Percentiles rank a stretch among this genome's conserved stretches.
Conservation (phyloP, 2,888 invertebrate species). For the Parnassius smintheus region DNA sequence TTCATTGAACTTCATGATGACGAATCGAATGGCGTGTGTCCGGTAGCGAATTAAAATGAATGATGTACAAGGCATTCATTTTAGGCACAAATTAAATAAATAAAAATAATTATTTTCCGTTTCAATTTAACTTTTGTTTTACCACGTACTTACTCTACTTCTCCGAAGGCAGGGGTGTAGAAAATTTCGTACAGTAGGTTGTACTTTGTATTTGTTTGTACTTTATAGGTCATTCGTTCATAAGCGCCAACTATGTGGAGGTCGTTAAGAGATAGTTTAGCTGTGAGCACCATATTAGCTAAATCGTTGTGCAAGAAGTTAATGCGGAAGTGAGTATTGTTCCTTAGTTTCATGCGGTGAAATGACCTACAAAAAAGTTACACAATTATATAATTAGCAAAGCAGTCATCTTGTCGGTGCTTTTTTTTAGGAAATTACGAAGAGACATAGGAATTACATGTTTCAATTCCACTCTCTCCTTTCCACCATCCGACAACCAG, state of each 20-base stretch:
- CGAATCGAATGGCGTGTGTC: too few relatives aligned
- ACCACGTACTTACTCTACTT: slow-evolving; percentile 52
- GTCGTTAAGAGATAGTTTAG: slow-evolving; percentile 50
- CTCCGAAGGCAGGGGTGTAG: slow-evolving; percentile 55
- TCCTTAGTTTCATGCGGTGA: slow-evolving; percentile 66
- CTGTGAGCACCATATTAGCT: slow-evolving; percentile 43
- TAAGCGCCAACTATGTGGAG: slow-evolving; percentile 59
- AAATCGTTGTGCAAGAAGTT: slow-evolving; percentile 47
- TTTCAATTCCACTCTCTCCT: too few relatives aligned
- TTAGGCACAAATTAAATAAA: too few relatives aligned
- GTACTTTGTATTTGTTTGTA: too few relatives aligned
- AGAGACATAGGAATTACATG: too few relatives aligned
- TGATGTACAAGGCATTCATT: too few relatives aligned
- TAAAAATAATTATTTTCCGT: too few relatives aligned
- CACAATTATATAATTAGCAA: not conserved
- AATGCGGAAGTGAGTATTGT: slow-evolving; percentile 56
- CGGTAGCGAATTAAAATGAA: too few relatives aligned
- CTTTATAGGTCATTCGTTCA: slow-evolving; percentile 46
- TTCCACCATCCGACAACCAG: too few relatives aligned
- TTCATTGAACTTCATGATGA: too few relatives aligned
- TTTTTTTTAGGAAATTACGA: too few relatives aligned
- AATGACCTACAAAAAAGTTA: slow-evolving; percentile 50
- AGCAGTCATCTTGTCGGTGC: not conserved
- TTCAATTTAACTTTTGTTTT: not conserved
- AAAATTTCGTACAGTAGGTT: slow-evolving; percentile 41